phyloP scores from a whole-genome alignment of 2,113 vertebrate genomes.

The Speoplatyrhinus poulsoni region DNA sequence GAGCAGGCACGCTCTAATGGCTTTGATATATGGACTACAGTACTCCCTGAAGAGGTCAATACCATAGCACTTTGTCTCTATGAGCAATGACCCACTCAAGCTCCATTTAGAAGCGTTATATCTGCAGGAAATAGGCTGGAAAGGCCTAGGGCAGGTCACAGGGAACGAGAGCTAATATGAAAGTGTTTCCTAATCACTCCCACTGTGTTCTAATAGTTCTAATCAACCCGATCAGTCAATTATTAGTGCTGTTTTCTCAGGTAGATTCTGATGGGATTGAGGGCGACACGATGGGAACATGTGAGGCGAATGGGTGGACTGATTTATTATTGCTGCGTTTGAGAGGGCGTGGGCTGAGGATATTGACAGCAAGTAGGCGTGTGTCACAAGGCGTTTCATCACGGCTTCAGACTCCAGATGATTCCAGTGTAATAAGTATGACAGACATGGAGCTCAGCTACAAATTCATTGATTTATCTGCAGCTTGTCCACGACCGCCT shows the following conservation, averaged over 20 bases:
- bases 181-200: conserved; percentile 66
- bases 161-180: conserved; percentile 61
- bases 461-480: conserved; percentile 56
- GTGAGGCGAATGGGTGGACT: conserved; percentile 36
- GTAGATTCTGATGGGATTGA: conserved; percentile 48
- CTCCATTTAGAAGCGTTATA: conserved; percentile 75
- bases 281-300: conserved; percentile 31
- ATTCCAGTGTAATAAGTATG: conserved; percentile 39
- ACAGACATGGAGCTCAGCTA: conserved; percentile 30
- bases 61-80: conserved; percentile 75
- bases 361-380: conserved; percentile 22
- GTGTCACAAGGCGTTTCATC: conserved; percentile 48
- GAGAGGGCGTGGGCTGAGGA: conserved; percentile 13
- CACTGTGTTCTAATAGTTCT: conserved; percentile 57
- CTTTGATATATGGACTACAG: conserved; percentile 77
- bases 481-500: conserved; percentile 36
- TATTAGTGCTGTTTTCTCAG: conserved; percentile 51
- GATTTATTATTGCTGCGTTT: conserved; percentile 45
- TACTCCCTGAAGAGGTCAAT: conserved; percentile 77
- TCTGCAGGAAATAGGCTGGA: conserved; percentile 74
- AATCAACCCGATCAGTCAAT: conserved; percentile 55
- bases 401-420: conserved; percentile 34
- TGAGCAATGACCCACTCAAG: conserved; percentile 77
- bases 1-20: conserved; percentile 74
- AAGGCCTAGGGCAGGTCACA: conserved; percentile 58